Evolutionary conservation across 2,888 invertebrate genomes (phyloP), one percentile per base, ranked within the genome.

Genomic region (Atethmia centrago): DNA sequence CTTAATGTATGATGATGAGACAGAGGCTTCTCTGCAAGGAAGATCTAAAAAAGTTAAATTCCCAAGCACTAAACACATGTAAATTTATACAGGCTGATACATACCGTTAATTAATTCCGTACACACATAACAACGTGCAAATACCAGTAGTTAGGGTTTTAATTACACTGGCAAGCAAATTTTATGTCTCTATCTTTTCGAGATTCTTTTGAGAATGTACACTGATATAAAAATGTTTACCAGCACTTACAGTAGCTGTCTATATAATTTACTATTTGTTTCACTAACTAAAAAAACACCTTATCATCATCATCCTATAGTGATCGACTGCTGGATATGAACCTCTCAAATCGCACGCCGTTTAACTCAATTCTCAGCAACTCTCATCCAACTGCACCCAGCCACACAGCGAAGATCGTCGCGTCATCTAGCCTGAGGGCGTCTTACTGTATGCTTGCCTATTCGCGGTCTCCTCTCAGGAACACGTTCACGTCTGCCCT

Each of bases 121-220:
- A 56, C 66, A 59, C 31, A 49, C 70, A 45, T 51, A 71, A 84
- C 40, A 53, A 71, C 56, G 36, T 76, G 74, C 28, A 76, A 84
- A 84, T 77, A 71, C 36, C 62, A 40, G 73, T 77, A 16, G 71
- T 85, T 79, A 77, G n/a, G 53, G 31, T 25, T 67, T 58, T 82
- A 80, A 86, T 86, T 84, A 55, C 69, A 63, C 16, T 36, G 25
- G 55, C 56, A 55, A 75, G 61, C 49, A 70, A 74, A 82, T 76
- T 74, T 84, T 82, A 86, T 85, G 85, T 84, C 85, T 86, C 76
- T 79, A 86, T 85, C 56, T 49, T 3, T 68, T 40, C 36, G 7
- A 64, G 40, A 64, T 58, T 36, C 49, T 21, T 64, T 19, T 56
- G 42, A 47, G 16, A 55, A 40, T 36, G 65, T 69, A 69, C 71